These are phyloP conservation scores for Recurvirostra avosetta DNA, from an alignment of 2,113 vertebrate species.

Conservation along the genomic window DNA sequence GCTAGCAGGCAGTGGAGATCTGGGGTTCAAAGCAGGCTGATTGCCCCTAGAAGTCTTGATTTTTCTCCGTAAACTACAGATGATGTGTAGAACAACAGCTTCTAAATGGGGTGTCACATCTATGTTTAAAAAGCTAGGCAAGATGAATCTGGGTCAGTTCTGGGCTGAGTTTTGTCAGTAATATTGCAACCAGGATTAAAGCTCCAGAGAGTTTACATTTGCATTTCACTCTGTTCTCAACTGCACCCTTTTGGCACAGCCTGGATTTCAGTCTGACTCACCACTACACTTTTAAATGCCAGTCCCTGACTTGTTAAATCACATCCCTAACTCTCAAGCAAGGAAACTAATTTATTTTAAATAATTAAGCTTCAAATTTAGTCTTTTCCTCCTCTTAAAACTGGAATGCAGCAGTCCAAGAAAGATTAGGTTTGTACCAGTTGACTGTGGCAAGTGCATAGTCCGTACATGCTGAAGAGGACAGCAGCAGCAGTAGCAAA, in stretches of 20 bases:
- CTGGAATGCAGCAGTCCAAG: background rate
- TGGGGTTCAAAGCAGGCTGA: background rate
- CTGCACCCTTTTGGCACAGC: slow-evolving; percentile 27
- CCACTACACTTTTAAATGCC: slow-evolving; percentile 49
- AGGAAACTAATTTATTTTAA: slow-evolving; percentile 34
- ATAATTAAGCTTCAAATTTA: slow-evolving; percentile 26
- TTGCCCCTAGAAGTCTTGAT: background rate
- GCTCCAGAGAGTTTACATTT: slow-evolving; percentile 15
- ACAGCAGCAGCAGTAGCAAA: background rate
- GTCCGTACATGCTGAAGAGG: background rate
- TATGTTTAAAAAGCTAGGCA: slow-evolving; percentile 13
- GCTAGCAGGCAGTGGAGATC: background rate
- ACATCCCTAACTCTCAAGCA: background rate
- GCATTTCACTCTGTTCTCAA: slow-evolving; percentile 14
- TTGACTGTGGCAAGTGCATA: background rate
- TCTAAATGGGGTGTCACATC: background rate
- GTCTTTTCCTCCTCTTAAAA: background rate
- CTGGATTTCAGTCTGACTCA: slow-evolving; percentile 43
- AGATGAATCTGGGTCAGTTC: slow-evolving; percentile 20
- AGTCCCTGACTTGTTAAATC: slow-evolving; percentile 15
- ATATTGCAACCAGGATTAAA: slow-evolving; percentile 22
- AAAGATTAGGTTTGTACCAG: background rate
- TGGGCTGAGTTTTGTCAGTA: slow-evolving; percentile 25
- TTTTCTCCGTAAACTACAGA: slow-evolving; percentile 16
- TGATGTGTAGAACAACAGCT: slow-evolving; percentile 27